Evolutionary conservation across 2,888 invertebrate genomes (phyloP).

Genomic region (Rhaphigaster nebulosa): DNA sequence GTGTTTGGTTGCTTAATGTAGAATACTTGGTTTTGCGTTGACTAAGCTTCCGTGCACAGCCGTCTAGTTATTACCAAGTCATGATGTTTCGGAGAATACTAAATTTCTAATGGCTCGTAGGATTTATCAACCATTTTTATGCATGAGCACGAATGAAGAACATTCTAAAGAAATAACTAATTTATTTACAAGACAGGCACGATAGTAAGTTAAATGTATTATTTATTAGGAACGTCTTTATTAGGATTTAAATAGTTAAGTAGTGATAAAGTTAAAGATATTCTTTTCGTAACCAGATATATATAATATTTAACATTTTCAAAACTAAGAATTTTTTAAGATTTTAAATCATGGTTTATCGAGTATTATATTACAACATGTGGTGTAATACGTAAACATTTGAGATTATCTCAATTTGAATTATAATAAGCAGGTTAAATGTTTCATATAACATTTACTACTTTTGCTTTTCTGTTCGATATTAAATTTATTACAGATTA

Average conservation of each 20-base stretch:
- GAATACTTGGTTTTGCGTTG: not conserved
- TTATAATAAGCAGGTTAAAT: too few relatives aligned
- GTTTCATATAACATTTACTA: too few relatives aligned
- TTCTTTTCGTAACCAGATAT: not conserved
- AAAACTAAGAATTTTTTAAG: too few relatives aligned
- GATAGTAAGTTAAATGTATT: not conserved
- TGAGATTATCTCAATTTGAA: too few relatives aligned
- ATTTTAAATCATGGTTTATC: not conserved
- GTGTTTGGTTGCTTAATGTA: not conserved
- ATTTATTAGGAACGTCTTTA: not conserved
- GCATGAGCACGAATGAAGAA: not conserved
- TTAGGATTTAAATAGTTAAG: not conserved
- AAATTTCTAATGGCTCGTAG: not conserved
- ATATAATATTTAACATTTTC: not conserved
- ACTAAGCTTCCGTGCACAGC: not conserved
- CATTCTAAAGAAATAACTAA: not conserved
- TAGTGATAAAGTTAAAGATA: too few relatives aligned
- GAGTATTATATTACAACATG: not conserved
- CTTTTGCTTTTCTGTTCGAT: too few relatives aligned
- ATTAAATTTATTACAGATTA: too few relatives aligned
- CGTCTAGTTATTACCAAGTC: not conserved
- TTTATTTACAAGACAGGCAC: not conserved
- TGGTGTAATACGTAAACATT: too few relatives aligned
- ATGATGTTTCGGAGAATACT: not conserved
- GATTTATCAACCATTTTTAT: slow-evolving; percentile 31